Percentiles rank a stretch among this genome's conserved stretches.
Evolutionary conservation across 2,888 invertebrate genomes (phyloP).

Genomic region (Ormyrus rosae): DNA sequence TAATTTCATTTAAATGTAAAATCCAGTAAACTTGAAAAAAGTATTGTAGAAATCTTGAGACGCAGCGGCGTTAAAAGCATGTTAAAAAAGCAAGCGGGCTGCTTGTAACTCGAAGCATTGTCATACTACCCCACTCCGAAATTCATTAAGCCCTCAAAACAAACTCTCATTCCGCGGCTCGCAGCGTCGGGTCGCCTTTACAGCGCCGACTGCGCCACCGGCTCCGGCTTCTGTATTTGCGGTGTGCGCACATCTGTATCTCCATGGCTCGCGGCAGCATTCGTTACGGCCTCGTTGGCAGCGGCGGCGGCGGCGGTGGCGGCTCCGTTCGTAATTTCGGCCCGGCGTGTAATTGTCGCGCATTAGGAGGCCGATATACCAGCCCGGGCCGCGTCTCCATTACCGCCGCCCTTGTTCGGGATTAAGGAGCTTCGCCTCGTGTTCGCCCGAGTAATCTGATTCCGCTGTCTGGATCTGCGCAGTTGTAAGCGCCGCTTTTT

Average conservation of each 20-base stretch:
- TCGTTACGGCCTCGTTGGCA: constrained; percentile 43
- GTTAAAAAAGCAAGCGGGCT: no score
- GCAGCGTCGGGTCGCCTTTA: no score
- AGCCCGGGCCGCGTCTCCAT: constrained; percentile 18
- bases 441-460: constrained; percentile 28
- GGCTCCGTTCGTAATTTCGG: constrained; percentile 44
- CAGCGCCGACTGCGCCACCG: no score
- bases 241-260: constrained; percentile 27
- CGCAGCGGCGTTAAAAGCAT: no score
- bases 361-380: constrained; percentile 46
- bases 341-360: constrained; percentile 51
- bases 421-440: constrained; percentile 38
- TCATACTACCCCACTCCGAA: no score
- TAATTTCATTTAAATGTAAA: no score
- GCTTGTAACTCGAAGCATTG: no score
- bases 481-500: no score
- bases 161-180: no score
- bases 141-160: no score
- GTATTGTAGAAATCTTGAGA: no score
- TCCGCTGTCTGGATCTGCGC: background rate
- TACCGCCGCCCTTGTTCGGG: constrained; percentile 41
- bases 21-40: no score
- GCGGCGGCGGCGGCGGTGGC: background rate
- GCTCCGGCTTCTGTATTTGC: background rate
- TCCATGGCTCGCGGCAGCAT: background rate